phyloP scores from a whole-genome alignment of 2,797 vertebrate genomes.

The Urocyon cinereoargenteus region DNA sequence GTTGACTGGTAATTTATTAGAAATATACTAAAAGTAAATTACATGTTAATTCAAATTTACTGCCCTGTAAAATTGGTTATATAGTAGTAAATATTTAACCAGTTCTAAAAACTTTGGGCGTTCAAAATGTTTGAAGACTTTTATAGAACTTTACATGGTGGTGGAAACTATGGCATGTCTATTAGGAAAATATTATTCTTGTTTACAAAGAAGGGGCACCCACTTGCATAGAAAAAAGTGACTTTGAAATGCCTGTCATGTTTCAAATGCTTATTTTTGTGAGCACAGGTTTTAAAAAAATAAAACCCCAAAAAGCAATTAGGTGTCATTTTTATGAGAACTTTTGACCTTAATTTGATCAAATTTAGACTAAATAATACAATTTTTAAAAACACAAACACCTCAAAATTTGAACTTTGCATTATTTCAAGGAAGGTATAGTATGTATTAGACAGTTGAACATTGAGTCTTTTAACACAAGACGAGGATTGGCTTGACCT shows the following conservation, averaged over 20 bases:
- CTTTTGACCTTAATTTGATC: conserved; percentile 5
- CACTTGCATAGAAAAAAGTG: not conserved
- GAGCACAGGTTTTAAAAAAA: not conserved
- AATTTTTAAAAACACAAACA: not conserved
- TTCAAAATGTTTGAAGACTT: conserved; percentile 26
- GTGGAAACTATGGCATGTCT: conserved; percentile 39
- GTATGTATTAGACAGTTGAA: not conserved
- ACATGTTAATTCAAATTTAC: conserved; percentile 16
- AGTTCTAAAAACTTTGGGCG: conserved; percentile 29
- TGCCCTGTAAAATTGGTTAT: not conserved
- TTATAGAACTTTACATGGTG: not conserved
- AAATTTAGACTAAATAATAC: conserved; percentile 20
- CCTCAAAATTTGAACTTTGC: not conserved
- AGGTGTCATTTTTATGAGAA: conserved; percentile 46
- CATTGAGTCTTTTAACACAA: not conserved
- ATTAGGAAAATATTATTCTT: conserved; percentile 62
- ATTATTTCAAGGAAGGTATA: not conserved
- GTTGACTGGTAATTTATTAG: not conserved
- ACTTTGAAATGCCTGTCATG: not conserved
- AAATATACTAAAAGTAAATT: not conserved
- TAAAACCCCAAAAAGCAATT: not conserved
- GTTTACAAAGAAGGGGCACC: conserved; percentile 38
- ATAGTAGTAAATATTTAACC: not conserved
- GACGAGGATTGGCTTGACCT: not conserved
- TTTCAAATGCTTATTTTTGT: conserved; percentile 60